phyloP scores from a whole-genome alignment of 1,140 invertebrate genomes.

The Drosophila baimaii region DNA sequence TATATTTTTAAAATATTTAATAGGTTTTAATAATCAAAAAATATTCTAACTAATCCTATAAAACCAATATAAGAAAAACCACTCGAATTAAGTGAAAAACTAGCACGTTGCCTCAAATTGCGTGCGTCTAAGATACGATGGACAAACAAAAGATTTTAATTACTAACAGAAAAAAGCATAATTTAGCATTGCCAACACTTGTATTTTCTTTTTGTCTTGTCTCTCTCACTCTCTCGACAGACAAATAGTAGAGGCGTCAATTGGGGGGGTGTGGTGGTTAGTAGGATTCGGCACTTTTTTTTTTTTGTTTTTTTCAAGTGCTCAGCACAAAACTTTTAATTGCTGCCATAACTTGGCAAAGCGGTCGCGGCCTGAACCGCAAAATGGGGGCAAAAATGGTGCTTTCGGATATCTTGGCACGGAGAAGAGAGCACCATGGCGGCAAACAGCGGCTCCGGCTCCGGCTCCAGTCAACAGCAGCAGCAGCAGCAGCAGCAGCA shows the following conservation, averaged over 20 bases:
- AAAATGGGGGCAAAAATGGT: conserved; percentile 46
- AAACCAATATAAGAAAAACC: neutral
- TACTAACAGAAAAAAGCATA: conserved; percentile 22
- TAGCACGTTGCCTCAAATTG: neutral
- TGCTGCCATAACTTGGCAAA: conserved; percentile 71
- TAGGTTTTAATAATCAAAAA: neutral
- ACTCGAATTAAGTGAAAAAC: neutral
- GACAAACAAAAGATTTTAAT: conserved; percentile 48
- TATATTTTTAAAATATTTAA: neutral
- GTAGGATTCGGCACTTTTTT: conserved; percentile 37
- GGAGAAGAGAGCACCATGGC: conserved; percentile 2
- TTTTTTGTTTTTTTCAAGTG: conserved; percentile 42
- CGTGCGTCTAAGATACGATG: conserved; percentile 11
- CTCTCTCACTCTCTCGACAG: neutral
- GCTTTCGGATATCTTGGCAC: conserved; percentile 18
- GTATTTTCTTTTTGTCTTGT: conserved; percentile 12
- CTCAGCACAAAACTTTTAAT: conserved; percentile 69
- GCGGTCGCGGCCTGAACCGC: conserved; percentile 54
- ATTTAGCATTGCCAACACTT: conserved; percentile 20
- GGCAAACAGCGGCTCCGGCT: conserved; percentile 9
- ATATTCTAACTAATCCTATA: neutral
- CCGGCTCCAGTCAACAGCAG: conserved; percentile 36
- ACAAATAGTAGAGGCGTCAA: conserved; percentile 15
- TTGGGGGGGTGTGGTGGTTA: conserved; percentile 4
- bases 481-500: conserved; percentile 17